Evolutionary conservation across 2,888 invertebrate genomes (phyloP), one percentile per base, ranked within the genome.

Genomic region (Sarcophaga variegata): DNA sequence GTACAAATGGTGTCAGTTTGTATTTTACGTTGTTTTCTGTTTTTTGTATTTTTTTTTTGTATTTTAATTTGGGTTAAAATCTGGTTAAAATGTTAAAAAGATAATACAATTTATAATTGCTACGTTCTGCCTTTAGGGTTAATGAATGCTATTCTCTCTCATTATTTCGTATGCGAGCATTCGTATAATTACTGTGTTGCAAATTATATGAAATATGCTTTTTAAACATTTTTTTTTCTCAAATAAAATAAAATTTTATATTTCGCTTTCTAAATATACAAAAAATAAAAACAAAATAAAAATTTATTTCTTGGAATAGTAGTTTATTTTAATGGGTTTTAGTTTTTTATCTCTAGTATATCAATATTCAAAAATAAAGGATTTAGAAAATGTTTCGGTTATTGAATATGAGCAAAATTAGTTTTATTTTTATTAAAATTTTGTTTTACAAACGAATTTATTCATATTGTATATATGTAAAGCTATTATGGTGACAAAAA

Each of bases 31-130:
- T 75, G 8, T 75, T 76, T 27, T 71, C 11, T 27, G 8, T 49
- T 49, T 49, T 49, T 49, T 49, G n/a, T 8, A 0, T 4, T 27
- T 5, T 3, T 49, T 49, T 49, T 49, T 14, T 11, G 49, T 49
- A 49, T 49, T 49, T 49, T 14, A 14, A 54, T 70, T 27, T 49
- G 27, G 63, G 25, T 75, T 49, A 49, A 49, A 75, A 64, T 49
- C 25, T 25, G 47, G 47, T 47, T 64, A 37, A 62, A 60, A 74
- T 74, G 45, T 62, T 47, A 62, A 17, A 70, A 75, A 75, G 75
- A 75, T 75, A 75, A 75, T 70, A 25, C 12, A 49, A 27, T 17
- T 49, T 10, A 63, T 75, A 75, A 75, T 75, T 75, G 64, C 27
- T 64, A 47, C 17, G 10, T 75, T 54, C 37, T 64, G 64, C 75